Percentiles rank a stretch among this genome's conserved stretches.
Conservation (phyloP, 2,797 vertebrate genomes). For the Sebastes vulpes region DNA sequence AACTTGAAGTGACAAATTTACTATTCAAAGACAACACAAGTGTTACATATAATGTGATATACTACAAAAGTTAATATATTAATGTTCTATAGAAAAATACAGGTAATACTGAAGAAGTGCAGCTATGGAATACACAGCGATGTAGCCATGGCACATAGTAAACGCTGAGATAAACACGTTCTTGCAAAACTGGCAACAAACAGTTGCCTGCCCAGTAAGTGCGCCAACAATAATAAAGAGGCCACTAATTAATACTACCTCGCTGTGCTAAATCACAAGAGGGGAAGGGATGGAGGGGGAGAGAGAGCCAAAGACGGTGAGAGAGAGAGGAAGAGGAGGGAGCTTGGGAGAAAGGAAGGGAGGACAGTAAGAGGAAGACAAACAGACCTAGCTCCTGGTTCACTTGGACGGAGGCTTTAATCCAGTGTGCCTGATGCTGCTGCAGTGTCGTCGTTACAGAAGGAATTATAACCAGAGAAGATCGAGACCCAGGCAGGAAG, state of each 20-base stretch:
- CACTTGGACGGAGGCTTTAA: slow-evolving; percentile 66
- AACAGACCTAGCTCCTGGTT: slow-evolving; percentile 77
- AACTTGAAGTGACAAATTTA: background rate
- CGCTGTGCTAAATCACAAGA: slow-evolving; percentile 81
- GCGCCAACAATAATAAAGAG: slow-evolving; percentile 71
- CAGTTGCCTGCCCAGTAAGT: slow-evolving; percentile 18
- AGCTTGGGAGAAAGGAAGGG: slow-evolving; percentile 68
- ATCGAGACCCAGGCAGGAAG: slow-evolving; percentile 79
- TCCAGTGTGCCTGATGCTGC: slow-evolving; percentile 64
- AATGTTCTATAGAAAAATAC: background rate
- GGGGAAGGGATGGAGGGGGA: slow-evolving; percentile 54
- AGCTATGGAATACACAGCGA: background rate
- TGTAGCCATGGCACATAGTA: background rate
- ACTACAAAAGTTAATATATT: background rate
- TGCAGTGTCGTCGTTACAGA: slow-evolving; percentile 47
- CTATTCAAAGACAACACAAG: background rate
- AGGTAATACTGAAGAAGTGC: background rate
- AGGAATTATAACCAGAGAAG: slow-evolving; percentile 67
- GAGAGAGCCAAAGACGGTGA: slow-evolving; percentile 27
- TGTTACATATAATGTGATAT: background rate
- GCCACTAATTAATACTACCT: slow-evolving; percentile 78
- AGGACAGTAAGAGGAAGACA: slow-evolving; percentile 75
- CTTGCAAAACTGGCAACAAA: slow-evolving; percentile 27
- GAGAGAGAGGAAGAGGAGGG: slow-evolving; percentile 66
- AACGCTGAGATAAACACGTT: background rate